phyloP scores from a whole-genome alignment of 2,888 invertebrate genomes.

The Listrodromus nycthemerus region DNA sequence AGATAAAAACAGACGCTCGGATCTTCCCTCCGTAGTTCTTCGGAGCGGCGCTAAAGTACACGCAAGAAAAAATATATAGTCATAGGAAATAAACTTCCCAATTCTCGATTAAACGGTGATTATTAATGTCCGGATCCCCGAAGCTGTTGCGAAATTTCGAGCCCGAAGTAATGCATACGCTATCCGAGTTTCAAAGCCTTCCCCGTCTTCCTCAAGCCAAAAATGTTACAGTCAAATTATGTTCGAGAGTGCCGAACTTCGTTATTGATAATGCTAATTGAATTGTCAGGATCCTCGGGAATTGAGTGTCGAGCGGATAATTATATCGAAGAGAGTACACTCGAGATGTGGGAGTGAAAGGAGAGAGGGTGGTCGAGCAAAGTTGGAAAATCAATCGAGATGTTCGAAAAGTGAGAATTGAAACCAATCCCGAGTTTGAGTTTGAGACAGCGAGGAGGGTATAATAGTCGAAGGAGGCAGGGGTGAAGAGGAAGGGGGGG shows the following conservation, averaged over 20 bases:
- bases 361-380: constrained; percentile 6
- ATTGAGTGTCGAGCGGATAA: constrained; percentile 58
- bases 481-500: background rate
- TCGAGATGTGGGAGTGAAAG: background rate
- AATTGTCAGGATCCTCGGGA: constrained; percentile 40
- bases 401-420: constrained; percentile 57
- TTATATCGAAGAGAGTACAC: constrained; percentile 37
- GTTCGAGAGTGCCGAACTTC: background rate
- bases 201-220: background rate
- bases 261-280: constrained; percentile 56
- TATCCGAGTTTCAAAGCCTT: background rate
- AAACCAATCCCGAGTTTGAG: constrained; percentile 19
- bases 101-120: background rate
- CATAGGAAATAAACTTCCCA: background rate
- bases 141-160: constrained; percentile 1
- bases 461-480: background rate
- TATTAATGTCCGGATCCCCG: background rate
- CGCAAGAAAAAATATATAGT: background rate
- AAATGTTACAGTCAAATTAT: constrained; percentile 33
- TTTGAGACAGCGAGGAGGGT: constrained; percentile 5
- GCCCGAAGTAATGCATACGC: background rate
- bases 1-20: too few species aligned
- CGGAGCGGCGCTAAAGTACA: too few species aligned
- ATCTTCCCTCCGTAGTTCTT: too few species aligned
- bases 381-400: constrained; percentile 63